Conservation (phyloP, 2,888 invertebrate species). For the Cotesia congregata region DNA sequence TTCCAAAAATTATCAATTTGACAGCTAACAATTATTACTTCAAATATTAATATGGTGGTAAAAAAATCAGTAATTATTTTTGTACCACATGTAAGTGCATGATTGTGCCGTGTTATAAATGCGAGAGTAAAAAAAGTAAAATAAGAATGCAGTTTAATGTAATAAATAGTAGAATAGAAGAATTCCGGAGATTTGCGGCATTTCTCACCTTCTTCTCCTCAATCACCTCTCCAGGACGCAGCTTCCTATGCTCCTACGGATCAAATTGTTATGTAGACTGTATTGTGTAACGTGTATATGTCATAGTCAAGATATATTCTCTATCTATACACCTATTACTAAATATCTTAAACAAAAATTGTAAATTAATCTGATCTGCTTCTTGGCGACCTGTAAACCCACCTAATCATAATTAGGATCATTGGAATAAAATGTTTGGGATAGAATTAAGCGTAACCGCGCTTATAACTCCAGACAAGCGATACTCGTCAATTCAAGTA, state of each 20-base stretch:
- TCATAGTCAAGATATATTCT: constrained; percentile 30
- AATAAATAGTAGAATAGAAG: constrained; percentile 49
- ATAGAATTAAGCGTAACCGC: too few relatives aligned
- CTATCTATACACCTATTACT: not conserved
- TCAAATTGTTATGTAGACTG: constrained; percentile 66
- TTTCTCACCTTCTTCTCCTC: constrained; percentile 90
- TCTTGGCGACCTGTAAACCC: too few relatives aligned
- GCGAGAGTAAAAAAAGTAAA: constrained; percentile 47
- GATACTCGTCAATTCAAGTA: not conserved
- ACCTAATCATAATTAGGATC: too few relatives aligned
- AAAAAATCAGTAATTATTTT: too few relatives aligned
- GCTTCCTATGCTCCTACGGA: constrained; percentile 88
- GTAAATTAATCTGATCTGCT: not conserved
- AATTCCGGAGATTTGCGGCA: constrained; percentile 50
- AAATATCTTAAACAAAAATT: constrained; percentile 3
- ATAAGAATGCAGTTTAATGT: constrained; percentile 46
- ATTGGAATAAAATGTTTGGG: too few relatives aligned
- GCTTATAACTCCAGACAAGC: not conserved
- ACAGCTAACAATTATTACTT: too few relatives aligned
- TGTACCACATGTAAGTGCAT: constrained; percentile 29
- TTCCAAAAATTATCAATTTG: too few relatives aligned
- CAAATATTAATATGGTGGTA: too few relatives aligned
- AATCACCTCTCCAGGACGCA: constrained; percentile 93
- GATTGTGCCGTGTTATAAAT: constrained; percentile 17
- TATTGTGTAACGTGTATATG: constrained; percentile 47